A percentile compares a stretch with the other conserved stretches of the same genome.
Evolutionary conservation across 1,140 invertebrate species (phyloP).

Genomic region (Aphidius gifuensis): DNA sequence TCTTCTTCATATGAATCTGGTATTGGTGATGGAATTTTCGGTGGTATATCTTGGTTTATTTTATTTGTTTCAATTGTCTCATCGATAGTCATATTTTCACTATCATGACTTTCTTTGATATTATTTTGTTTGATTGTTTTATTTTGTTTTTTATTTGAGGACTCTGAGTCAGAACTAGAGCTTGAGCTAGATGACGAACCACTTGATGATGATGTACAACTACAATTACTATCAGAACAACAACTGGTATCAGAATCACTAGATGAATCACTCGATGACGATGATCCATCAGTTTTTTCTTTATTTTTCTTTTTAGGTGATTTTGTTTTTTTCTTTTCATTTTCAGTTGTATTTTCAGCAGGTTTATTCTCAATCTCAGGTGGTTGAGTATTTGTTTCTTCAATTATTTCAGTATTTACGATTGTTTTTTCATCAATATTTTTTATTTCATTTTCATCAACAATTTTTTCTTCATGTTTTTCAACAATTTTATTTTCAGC

Average conservation of each 20-base stretch:
- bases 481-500: conserved; percentile 6
- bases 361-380: conserved; percentile 30
- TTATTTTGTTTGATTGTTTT: conserved; percentile 30
- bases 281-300: conserved; percentile 45
- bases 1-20: conserved; percentile 29
- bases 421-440: conserved; percentile 39
- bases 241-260: conserved; percentile 72
- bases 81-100: conserved; percentile 18
- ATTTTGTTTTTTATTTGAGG: conserved; percentile 52
- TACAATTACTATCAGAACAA: conserved; percentile 76
- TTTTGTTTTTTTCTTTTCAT: conserved; percentile 30
- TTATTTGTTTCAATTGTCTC: conserved; percentile 39
- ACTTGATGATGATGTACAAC: conserved; percentile 66
- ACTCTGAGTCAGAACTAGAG: conserved; percentile 69
- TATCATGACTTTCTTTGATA: conserved; percentile 19
- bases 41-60: conserved; percentile 12
- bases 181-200: conserved; percentile 62
- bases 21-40: background rate
- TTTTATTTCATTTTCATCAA: conserved; percentile 49
- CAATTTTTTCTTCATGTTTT: conserved; percentile 32
- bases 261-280: conserved; percentile 65
- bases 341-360: conserved; percentile 22
- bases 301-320: conserved; percentile 50
- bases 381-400: conserved; percentile 31
- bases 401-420: background rate